Base-by-base conservation (phyloP, 2,113 vertebrate species). In the Nanorana parkeri region DNA sequence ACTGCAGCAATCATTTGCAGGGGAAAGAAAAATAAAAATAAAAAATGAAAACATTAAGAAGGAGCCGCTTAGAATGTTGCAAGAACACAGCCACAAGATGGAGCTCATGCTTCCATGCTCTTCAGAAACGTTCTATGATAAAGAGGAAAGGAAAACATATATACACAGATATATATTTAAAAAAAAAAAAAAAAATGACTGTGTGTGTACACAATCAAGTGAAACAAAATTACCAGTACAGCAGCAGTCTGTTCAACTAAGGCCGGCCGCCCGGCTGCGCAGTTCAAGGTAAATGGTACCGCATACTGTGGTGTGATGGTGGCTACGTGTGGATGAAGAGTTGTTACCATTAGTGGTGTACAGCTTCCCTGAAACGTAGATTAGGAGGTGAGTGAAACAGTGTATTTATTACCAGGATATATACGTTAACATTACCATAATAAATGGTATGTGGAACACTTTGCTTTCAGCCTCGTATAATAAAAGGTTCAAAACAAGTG, bases 341-440 rank as follows among this genome's bases (percentile, higher is more conserved):
- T 98, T 95, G 97, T 96, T 94, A 98, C 96, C 96, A 99, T 98
- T 97, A 99, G 95, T 93, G 97, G 97, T 88, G 97, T 98, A 91
- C 97, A 98, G 96, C 97, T 98, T 95, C 96, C 97, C 97, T 99
- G 95, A 90, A 96, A 95, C 87, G 93, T 92, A 92, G 93, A 94
- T 94, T 85, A 94, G 93, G 94, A 91, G 93, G 91, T 94, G 91
- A 94, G 92, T 92, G 92, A 94, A 90, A 94, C 91, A 91, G 86
- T 60, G 92, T 88, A 87, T 68, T 47, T 77, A 91, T 16, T 47
- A 88, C 91, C 84, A 93, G 88, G 87, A 83, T 17, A 69, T 80
- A 87, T 54, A 90, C 88, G 90, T 68, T 87, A 75, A 88, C 84
- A 84, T 83, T 78, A 82, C 85, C 69, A 85, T 85, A 80, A 76